Conservation (phyloP, 2,888 invertebrate species). For the Exephanes ischioxanthus region DNA sequence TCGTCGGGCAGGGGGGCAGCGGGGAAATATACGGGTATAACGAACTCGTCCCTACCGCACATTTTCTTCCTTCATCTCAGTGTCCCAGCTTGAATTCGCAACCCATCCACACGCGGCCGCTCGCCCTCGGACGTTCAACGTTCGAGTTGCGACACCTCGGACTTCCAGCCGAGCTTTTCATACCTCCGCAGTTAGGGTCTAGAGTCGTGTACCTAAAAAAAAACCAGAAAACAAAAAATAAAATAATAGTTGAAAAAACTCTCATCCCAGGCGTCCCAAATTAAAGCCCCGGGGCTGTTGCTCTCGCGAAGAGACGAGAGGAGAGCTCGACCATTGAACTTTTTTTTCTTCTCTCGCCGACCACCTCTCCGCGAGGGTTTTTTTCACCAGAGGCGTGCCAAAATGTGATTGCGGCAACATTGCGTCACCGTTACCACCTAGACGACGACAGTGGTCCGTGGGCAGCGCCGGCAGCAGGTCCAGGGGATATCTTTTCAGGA, state of each 20-base stretch:
- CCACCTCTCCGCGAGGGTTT: slow-evolving; percentile 21
- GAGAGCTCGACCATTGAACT: slow-evolving; percentile 32
- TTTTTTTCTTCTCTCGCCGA: slow-evolving; percentile 31
- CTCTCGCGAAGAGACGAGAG: slow-evolving; percentile 47
- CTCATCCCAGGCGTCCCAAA: slow-evolving; percentile 57
- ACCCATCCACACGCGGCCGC: background rate
- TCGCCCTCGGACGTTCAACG: background rate
- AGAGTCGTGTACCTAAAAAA: background rate
- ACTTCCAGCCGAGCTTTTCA: slow-evolving; percentile 50
- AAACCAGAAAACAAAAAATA: background rate
- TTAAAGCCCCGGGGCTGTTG: slow-evolving; percentile 64
- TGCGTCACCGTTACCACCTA: slow-evolving; percentile 80
- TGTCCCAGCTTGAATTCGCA: background rate
- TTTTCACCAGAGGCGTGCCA: slow-evolving; percentile 79
- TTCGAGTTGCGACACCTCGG: slow-evolving; percentile 55
- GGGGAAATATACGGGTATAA: slow-evolving; percentile 5
- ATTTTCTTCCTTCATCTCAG: slow-evolving; percentile 27
- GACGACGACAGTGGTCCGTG: slow-evolving; percentile 38
- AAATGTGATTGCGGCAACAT: slow-evolving; percentile 84
- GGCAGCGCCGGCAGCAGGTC: slow-evolving; percentile 70
- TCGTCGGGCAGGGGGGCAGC: background rate
- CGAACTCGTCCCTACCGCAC: slow-evolving; percentile 32
- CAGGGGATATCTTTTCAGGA: slow-evolving; percentile 79
- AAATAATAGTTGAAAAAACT: slow-evolving; percentile 54
- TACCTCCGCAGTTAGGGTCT: slow-evolving; percentile 26